Percentiles rank a stretch among this genome's conserved stretches.
Conservation (phyloP, 1,140 invertebrate genomes). For the Drosophila asahinai region DNA sequence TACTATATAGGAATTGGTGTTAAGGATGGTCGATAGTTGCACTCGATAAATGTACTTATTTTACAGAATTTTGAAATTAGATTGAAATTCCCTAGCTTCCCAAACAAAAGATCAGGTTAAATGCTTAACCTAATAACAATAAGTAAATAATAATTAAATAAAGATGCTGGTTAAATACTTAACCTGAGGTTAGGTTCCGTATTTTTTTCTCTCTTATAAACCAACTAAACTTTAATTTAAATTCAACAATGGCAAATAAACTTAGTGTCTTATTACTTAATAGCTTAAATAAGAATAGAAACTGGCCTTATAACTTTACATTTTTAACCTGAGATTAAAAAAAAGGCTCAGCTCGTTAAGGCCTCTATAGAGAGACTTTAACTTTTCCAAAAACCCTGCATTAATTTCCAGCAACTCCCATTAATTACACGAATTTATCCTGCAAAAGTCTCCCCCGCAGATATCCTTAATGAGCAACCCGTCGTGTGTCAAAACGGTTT, state of each 20-base stretch:
- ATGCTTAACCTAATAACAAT: background rate
- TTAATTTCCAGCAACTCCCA: background rate
- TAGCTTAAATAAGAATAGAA: too few species aligned
- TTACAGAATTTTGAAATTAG: background rate
- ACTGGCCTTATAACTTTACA: too few species aligned
- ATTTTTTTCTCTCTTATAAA: background rate
- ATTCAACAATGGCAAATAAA: too few species aligned
- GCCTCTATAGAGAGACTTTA: background rate
- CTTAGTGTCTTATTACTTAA: too few species aligned
- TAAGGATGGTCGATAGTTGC: constrained; percentile 13
- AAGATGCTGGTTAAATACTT: too few species aligned
- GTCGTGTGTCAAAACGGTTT: constrained; percentile 10
- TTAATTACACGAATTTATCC: background rate
- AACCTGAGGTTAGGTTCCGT: background rate
- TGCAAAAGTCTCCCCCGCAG: constrained; percentile 18
- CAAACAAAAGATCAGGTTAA: background rate
- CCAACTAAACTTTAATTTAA: too few species aligned
- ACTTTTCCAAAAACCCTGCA: background rate
- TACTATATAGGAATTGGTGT: constrained; percentile 6
- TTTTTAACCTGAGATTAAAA: background rate
- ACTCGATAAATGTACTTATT: too few species aligned
- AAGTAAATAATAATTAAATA: too few species aligned
- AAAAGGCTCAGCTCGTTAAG: too few species aligned
- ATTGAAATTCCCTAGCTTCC: too few species aligned
- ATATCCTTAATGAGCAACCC: constrained; percentile 20